Base-by-base conservation (phyloP, 2,888 invertebrate species). In the Eupithecia abbreviata region DNA sequence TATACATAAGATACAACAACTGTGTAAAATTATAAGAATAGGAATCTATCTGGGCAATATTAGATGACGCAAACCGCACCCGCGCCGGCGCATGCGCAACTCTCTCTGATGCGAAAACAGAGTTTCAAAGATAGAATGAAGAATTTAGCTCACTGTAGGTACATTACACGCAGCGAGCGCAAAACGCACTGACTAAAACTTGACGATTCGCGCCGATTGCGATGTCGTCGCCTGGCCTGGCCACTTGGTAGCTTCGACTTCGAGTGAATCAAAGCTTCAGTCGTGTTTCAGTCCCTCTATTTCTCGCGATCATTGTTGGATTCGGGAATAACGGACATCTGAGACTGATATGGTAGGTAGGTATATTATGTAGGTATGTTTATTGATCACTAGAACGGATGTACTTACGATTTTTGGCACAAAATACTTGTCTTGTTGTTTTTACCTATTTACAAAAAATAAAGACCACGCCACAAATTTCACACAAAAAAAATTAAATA, bases 51-150 rank as follows among this genome's bases (percentile, higher is more conserved):
- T 47, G 47, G 47, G 47, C 69, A 69, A 69, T 69, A 69, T 69
- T 47, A 12, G 55, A 18, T 77, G 74, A 74, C 77, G 74, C 68
- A 76, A 77, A 51, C 30, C 70, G 65, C 41, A 2, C 30, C 30
- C 30, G 30, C 30, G 67, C 4, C 68, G 10, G 71, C 77, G 77
- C 77, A 77, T 77, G 77, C 77, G 69, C 69, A 47, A 30, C 30
- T 30, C 30, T 30, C 30, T 30, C 30, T 30, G 30, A 77, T 77
- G 77, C 77, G 69, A 47, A 47, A 71, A 18, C 45, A 47, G 9
- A 30, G 12, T 12, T 45, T n/a, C 47, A 69, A 69, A 69, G 69
- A 69, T 69, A 69, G 69, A 69, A 47, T 47, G 18, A 47, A 47
- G 69, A 43, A 68, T 43, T 43, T 68, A 68, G 67, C 42, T n/a